Conservation (phyloP, 2,888 invertebrate genomes). For the Parnassius apollo region DNA sequence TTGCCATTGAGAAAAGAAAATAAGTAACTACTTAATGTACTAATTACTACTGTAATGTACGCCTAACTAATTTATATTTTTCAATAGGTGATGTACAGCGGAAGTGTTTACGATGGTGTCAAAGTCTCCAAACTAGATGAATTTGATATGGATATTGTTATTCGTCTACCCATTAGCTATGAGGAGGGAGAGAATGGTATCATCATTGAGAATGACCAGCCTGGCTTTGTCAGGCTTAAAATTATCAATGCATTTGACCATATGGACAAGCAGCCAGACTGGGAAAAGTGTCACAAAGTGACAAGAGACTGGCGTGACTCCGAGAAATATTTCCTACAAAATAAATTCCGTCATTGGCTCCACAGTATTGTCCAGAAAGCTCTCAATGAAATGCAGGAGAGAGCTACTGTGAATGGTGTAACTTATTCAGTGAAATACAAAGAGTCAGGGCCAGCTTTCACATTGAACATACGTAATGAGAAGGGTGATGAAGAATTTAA, state of each 20-base stretch:
- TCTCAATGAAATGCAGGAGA: conserved; percentile 55
- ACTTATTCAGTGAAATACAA: conserved; percentile 54
- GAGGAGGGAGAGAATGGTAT: conserved; percentile 58
- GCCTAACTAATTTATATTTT: not conserved
- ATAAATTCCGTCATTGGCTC: conserved; percentile 77
- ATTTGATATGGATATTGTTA: conserved; percentile 82
- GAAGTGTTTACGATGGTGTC: conserved; percentile 83
- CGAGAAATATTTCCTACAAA: conserved; percentile 68
- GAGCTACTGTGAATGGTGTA: conserved; percentile 50
- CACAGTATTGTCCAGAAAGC: conserved; percentile 71
- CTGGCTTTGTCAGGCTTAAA: conserved; percentile 72
- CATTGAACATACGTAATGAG: conserved; percentile 61
- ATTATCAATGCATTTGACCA: conserved; percentile 59
- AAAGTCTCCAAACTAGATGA: conserved; percentile 82
- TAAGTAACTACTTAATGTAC: too few relatives aligned
- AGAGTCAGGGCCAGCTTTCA: conserved; percentile 80
- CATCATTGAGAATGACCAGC: conserved; percentile 57
- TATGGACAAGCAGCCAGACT: conserved; percentile 57
- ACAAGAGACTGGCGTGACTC: conserved; percentile 67
- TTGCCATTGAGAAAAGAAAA: too few relatives aligned
- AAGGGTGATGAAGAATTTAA: conserved; percentile 42
- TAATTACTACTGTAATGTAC: too few relatives aligned
- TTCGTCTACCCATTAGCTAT: conserved; percentile 74
- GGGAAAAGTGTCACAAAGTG: conserved; percentile 61
- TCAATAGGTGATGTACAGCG: conserved; percentile 65